Conservation (phyloP, 2,797 vertebrate genomes). For the Lophotriccus pileatus region DNA sequence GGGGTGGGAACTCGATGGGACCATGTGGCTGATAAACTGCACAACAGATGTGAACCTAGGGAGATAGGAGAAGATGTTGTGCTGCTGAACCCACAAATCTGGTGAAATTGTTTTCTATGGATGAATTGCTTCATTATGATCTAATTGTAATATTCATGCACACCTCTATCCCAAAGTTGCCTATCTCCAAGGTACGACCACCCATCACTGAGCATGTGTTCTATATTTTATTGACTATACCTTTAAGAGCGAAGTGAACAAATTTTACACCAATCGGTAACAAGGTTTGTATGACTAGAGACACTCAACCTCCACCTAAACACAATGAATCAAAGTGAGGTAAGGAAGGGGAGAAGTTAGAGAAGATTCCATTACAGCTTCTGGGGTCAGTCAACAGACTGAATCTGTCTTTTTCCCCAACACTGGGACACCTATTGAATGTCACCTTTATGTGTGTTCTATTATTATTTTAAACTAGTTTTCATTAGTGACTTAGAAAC, state of each 20-base stretch:
- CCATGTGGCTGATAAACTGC: not conserved
- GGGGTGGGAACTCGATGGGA: fast-evolving
- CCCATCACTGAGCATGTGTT: too few species aligned
- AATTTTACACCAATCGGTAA: not conserved
- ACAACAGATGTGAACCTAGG: not conserved
- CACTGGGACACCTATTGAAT: too few species aligned
- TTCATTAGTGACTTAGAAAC: not conserved
- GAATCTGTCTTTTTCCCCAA: not conserved
- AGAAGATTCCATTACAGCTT: not conserved
- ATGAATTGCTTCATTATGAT: not conserved
- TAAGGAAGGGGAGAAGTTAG: not conserved
- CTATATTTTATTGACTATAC: not conserved
- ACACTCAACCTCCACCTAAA: not conserved
- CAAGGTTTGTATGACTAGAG: not conserved
- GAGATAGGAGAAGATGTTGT: not conserved
- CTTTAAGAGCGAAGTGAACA: not conserved
- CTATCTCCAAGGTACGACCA: not conserved
- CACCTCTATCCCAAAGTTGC: fast-evolving
- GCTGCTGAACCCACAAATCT: not conserved
- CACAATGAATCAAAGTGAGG: not conserved
- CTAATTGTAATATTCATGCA: not conserved
- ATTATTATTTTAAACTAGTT: not conserved
- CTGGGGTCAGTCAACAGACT: too few species aligned
- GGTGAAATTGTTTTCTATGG: not conserved
- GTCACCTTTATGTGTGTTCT: not conserved